Base-by-base conservation (phyloP, 2,888 invertebrate species). In the Sclerodermus sp. region DNA sequence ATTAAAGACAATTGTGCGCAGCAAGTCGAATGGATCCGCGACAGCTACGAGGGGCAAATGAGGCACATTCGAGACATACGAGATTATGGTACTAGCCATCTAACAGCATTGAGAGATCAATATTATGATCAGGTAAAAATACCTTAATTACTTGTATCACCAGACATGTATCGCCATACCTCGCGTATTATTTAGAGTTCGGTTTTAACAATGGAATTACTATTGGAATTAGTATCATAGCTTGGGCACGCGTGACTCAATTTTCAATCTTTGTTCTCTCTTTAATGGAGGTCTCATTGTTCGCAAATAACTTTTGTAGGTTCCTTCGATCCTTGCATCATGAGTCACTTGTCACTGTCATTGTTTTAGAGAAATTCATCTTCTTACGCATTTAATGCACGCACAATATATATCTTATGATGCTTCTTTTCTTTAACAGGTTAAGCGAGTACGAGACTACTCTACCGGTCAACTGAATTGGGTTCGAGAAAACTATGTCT, bases 401-500 rank as follows among this genome's bases (percentile, higher is more conserved):
- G n/a, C n/a, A n/a, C n/a, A n/a, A n/a, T n/a, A n/a, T n/a, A n/a
- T n/a, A n/a, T n/a, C n/a, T n/a, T n/a, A n/a, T n/a, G n/a, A 17
- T 47, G n/a, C n/a, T n/a, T n/a, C n/a, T 36, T 47, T 32, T 56
- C 43, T 39, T 42, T 17, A 29, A 62, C 84, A 95, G 91, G 91
- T 95, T 58, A 90, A 90, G 76, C 87, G 90, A 64, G 94, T 96
- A 32, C 86, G 94, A 49, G 95, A 95, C 71, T 96, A 96, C 77
- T 94, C 96, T 15, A 90, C 91, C 32, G 84, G 87, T 54, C 95
- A 96, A 79, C 82, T 96, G 67, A 93, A 93, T 79, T 92, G 93
- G 89, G 92, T 96, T 62, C 85, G 95, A 55, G 96, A 96, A 78
- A 95, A 94, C 79, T 96, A 96, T 80, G 91, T 95, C 74, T 92